Evolutionary conservation across 2,888 invertebrate genomes (phyloP), one percentile per base, ranked within the genome.

Genomic region (Melanostoma mellinum): DNA sequence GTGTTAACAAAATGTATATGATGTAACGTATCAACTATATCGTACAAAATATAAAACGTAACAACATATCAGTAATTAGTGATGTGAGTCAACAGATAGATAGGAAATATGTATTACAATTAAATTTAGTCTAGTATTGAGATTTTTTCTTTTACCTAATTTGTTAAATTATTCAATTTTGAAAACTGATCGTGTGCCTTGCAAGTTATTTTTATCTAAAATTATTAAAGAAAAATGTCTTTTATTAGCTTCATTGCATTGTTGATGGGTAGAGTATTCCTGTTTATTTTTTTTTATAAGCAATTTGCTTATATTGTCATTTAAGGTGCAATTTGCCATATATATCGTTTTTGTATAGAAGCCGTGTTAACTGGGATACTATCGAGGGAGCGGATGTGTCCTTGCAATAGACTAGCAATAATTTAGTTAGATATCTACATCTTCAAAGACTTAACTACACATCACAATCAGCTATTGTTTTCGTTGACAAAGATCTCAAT

Each of bases 401-500:
- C 73, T 82, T 69, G 40, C 74, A 79, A 63, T 50, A 78, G 84
- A 84, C 79, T 84, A 84, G 79, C 50, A 84, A 71, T 79, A 75
- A 71, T 69, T 78, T 74, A 79, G 68, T 53, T 82, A 20, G 20
- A 72, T 84, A 74, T 42, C 53, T 74, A 69, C 60, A 65, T 78
- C 69, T 52, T 46, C 2, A 58, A 60, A 52, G 33, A 53, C 55
- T 58, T 60, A 6, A 40, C 10, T 71, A 74, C 55, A 35, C 20
- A 58, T 48, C 48, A 80, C 85, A 86, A 86, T 73, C 87, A 88
- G 88, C 89, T 89, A 85, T 86, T 88, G 86, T 86, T 87, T 73
- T 87, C 87, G 35, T 85, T 86, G 40, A 88, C 75, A 76, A 87
- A 87, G 53, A 87, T 86, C 85, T 86, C 86, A 72, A 87, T 82